A percentile compares a stretch with the other conserved stretches of the same genome.
Conservation (phyloP, 2,888 invertebrate species). For the Epistrophe eligans region DNA sequence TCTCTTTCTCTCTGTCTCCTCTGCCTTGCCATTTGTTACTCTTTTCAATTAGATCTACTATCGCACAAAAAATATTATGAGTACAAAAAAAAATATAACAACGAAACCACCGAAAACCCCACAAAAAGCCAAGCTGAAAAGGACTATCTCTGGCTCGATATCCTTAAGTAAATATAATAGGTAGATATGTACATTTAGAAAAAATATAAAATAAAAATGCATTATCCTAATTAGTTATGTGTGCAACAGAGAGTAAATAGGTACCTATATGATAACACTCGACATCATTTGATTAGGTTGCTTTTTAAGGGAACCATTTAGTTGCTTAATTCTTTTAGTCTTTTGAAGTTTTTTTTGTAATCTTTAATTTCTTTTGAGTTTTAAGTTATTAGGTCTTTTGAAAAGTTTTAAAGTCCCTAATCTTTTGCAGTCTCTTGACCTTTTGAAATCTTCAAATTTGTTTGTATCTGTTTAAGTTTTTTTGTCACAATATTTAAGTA, state of each 20-base stretch:
- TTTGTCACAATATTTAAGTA: too few species aligned
- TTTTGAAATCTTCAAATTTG: too few species aligned
- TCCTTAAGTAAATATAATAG: slow-evolving; percentile 24
- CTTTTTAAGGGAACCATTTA: background rate
- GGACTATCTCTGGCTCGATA: slow-evolving; percentile 10
- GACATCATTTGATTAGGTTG: background rate
- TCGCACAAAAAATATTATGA: slow-evolving; percentile 16
- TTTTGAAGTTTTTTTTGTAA: too few species aligned
- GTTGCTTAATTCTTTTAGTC: too few species aligned
- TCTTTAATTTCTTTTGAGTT: too few species aligned
- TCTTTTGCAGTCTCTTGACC: too few species aligned
- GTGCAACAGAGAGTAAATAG: slow-evolving; percentile 56
- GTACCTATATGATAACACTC: background rate
- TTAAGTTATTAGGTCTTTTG: too few species aligned
- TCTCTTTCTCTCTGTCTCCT: too few species aligned
- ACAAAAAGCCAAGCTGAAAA: slow-evolving; percentile 6
- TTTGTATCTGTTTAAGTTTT: too few species aligned
- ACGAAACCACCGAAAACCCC: background rate
- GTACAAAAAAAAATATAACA: background rate
- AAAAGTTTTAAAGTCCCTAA: too few species aligned
- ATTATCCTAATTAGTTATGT: slow-evolving; percentile 75
- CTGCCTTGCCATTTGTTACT: slow-evolving; percentile 28
- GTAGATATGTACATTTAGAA: background rate
- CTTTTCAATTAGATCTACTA: slow-evolving; percentile 71
- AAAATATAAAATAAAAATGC: slow-evolving; percentile 53